Conservation (phyloP, 2,113 vertebrate species). For the Gallinago undulata region DNA sequence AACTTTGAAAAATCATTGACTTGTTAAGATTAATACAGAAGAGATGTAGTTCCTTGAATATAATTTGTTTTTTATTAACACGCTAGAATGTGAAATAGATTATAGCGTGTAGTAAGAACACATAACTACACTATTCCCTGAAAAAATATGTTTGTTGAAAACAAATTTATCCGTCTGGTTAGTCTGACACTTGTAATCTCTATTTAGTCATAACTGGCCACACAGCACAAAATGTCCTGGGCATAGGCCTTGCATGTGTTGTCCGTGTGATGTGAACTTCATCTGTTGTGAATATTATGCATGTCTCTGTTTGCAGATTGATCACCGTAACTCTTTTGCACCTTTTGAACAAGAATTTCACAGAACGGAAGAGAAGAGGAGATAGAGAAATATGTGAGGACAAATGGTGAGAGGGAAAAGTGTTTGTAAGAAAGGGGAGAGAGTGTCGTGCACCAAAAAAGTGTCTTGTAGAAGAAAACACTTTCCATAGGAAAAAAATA, state of each 20-base stretch:
- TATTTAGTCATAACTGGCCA: neutral
- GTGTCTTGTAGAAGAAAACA: neutral
- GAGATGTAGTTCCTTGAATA: neutral
- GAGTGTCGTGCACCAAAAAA: accelerated
- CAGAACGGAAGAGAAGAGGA: neutral
- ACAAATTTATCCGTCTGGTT: neutral
- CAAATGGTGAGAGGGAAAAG: neutral
- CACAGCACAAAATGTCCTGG: neutral
- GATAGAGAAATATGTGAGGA: neutral
- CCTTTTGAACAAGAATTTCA: neutral
- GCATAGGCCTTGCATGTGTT: accelerated
- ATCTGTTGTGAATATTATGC: neutral
- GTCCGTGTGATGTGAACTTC: neutral
- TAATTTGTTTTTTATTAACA: neutral
- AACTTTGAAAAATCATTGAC: neutral
- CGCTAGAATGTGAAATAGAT: neutral
- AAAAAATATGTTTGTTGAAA: neutral
- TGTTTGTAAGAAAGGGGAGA: neutral
- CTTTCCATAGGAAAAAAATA: neutral
- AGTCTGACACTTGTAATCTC: neutral
- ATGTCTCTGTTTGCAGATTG: neutral
- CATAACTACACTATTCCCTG: neutral
- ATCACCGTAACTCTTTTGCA: too few species aligned
- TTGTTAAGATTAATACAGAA: neutral
- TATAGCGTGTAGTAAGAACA: neutral